A percentile compares a stretch with the other conserved stretches of the same genome.
Conservation (phyloP, 2,888 invertebrate species). For the Caenorhabditis sp. region DNA sequence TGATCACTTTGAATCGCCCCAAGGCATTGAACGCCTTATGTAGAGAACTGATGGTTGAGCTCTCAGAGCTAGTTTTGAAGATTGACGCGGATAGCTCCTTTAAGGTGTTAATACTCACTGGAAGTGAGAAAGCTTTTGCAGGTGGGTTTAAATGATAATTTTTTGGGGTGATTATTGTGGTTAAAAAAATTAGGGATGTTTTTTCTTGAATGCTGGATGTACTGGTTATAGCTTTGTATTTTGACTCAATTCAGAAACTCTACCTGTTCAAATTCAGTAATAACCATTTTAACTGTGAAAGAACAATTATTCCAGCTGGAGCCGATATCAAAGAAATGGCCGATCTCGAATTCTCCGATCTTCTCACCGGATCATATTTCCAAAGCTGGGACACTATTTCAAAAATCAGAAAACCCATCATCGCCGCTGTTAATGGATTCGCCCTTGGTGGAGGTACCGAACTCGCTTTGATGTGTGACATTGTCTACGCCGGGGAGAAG, state of each 20-base stretch:
- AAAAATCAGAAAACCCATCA: slow-evolving; percentile 83
- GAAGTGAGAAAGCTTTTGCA: slow-evolving; percentile 81
- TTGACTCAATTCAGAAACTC: too few species aligned
- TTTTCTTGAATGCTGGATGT: too few species aligned
- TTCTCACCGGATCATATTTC: slow-evolving; percentile 78
- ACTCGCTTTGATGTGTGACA: slow-evolving; percentile 98
- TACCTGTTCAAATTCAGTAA: too few species aligned
- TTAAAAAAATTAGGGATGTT: too few species aligned
- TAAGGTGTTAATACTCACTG: slow-evolving; percentile 89
- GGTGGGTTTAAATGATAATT: too few species aligned
- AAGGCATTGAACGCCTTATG: slow-evolving; percentile 95
- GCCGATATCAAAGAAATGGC: slow-evolving; percentile 88
- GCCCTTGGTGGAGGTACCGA: slow-evolving; percentile 96
- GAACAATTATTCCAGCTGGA: too few species aligned
- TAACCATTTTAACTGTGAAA: too few species aligned
- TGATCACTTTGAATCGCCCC: slow-evolving; percentile 90
- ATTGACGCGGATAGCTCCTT: slow-evolving; percentile 81
- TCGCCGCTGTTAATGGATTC: slow-evolving; percentile 97
- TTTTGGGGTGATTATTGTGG: too few species aligned
- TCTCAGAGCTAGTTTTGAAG: slow-evolving; percentile 73
- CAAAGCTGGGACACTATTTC: slow-evolving; percentile 84
- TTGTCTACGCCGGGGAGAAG: slow-evolving; percentile 91
- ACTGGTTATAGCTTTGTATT: too few species aligned
- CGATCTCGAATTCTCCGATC: slow-evolving; percentile 51
- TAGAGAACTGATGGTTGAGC: slow-evolving; percentile 84